Evolutionary conservation across 2,888 invertebrate species (phyloP), one percentile per base, ranked within the genome.

Genomic region (Deilephila porcellus): DNA sequence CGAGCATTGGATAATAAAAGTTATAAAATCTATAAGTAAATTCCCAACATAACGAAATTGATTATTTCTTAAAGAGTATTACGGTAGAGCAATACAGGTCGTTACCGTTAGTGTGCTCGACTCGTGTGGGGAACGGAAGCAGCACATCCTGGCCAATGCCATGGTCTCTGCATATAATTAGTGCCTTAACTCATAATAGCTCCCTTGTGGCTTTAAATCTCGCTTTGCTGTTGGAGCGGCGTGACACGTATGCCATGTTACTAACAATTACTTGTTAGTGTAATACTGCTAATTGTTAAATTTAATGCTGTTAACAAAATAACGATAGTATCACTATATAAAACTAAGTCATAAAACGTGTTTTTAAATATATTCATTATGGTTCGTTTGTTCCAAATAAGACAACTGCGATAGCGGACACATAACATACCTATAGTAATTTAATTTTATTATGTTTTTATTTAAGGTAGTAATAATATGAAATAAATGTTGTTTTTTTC

Each of bases 101-200:
- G 84, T 80, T 86, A 91, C 92, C 90, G 91, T 91, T 93, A 91
- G 80, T 77, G 80, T 79, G 79, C 74, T 85, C 83, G 60, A 71
- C 83, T 83, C 81, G 77, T 80, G 81, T 85, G 85, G 83, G 82
- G 85, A 88, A 82, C 92, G 93, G 93, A 93, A 93, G 90, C 87
- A 88, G 89, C 87, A 91, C 90, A 91, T 93, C 93, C 93, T 93
- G 91, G 85, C 83, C 83, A 83, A 56, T 37, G 63, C 56, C 62
- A 70, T 62, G 56, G 71, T 75, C 78, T 81, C 76, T 86, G 88
- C 85, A 86, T 89, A 83, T 88, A 87, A 88, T 89, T 84, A 86
- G 78, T 79, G 80, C 78, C 79, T 81, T 85, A 85, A 87, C 60
- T 70, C 52, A 62, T 53, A 70, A 34, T 64, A 20, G 37, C 72